Evolutionary conservation across 2,113 vertebrate species (phyloP).

Genomic region (Lagopus muta): DNA sequence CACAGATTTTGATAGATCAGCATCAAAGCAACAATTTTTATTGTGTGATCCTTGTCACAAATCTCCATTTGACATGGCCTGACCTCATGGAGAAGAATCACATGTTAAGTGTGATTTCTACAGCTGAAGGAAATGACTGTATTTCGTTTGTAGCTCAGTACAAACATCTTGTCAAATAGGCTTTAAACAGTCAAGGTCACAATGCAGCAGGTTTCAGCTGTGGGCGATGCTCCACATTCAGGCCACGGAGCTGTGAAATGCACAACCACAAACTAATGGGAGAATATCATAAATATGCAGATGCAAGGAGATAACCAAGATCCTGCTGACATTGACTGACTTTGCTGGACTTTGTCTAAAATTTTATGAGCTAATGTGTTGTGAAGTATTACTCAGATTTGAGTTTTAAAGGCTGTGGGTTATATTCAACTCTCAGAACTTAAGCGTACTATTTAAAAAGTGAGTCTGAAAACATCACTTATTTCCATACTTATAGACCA

Average conservation of each 20-base stretch:
- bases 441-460: background rate
- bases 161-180: conserved; percentile 45
- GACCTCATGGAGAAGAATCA: conserved; percentile 15
- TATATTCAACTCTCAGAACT: background rate
- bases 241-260: background rate
- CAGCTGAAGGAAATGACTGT: conserved; percentile 37
- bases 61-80: background rate
- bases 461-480: background rate
- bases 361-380: background rate
- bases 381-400: background rate
- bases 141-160: conserved; percentile 15
- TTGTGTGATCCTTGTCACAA: background rate
- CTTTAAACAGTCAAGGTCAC: conserved; percentile 11
- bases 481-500: background rate
- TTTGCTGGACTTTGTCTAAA: background rate
- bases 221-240: background rate
- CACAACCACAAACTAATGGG: background rate
- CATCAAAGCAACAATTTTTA: conserved; percentile 6
- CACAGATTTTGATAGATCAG: background rate
- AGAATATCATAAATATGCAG: background rate
- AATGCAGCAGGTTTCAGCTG: background rate
- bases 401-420: background rate
- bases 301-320: background rate
- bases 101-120: conserved; percentile 26
- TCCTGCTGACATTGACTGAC: background rate